These are phyloP conservation scores for Saturnia japonica DNA, from an alignment of 2,888 invertebrate species.

Conservation along the genomic window DNA sequence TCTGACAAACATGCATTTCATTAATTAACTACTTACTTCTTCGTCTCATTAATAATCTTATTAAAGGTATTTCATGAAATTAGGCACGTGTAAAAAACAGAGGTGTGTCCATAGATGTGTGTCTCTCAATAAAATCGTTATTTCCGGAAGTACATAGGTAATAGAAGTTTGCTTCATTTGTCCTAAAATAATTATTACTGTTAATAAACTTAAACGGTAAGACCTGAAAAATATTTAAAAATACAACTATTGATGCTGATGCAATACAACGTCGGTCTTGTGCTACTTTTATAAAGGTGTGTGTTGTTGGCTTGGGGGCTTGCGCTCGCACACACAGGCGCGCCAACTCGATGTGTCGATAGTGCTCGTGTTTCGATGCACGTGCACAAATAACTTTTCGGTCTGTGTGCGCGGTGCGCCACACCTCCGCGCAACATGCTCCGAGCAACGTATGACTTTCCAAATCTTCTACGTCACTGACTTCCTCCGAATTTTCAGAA, in stretches of 20 bases:
- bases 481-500: constrained; percentile 36
- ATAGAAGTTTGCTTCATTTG: not conserved
- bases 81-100: not conserved
- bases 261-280: constrained; percentile 46
- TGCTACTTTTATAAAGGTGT: constrained; percentile 28
- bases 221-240: constrained; percentile 2
- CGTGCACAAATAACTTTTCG: constrained; percentile 36
- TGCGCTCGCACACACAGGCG: constrained; percentile 33
- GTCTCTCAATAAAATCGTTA: not conserved
- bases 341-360: constrained; percentile 1
- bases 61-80: not conserved
- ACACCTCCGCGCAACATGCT: constrained; percentile 55
- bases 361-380: constrained; percentile 44
- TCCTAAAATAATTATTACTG: constrained; percentile 12
- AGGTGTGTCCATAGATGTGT: not conserved
- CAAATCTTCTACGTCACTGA: constrained; percentile 56
- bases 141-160: not conserved
- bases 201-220: constrained; percentile 3
- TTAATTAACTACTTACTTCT: not conserved
- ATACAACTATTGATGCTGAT: constrained; percentile 39
- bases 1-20: not conserved
- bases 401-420: constrained; percentile 42
- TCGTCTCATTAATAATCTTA: not conserved
- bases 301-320: constrained; percentile 27
- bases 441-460: constrained; percentile 50